Evolutionary conservation across 2,888 invertebrate species (phyloP), one percentile per base, ranked within the genome.

Genomic region (Chrysopilus asiliformis): DNA sequence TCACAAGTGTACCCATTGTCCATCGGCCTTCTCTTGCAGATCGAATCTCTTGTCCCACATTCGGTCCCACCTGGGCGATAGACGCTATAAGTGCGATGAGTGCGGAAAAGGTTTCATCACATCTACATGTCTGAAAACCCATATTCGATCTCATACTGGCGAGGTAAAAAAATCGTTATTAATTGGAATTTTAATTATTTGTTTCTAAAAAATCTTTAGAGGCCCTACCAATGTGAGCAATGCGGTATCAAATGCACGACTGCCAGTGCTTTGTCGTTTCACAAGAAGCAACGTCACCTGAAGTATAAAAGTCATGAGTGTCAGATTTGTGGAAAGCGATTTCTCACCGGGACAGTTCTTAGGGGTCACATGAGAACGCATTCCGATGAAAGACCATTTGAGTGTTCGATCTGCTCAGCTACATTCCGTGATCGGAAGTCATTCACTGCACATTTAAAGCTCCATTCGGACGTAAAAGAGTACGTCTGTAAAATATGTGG

Each of bases 341-440:
- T n/a, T n/a, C n/a, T n/a, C n/a, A n/a, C n/a, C n/a, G n/a, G n/a
- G n/a, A n/a, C n/a, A n/a, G n/a, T n/a, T n/a, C n/a, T n/a, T n/a
- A n/a, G n/a, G n/a, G n/a, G n/a, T n/a, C n/a, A n/a, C n/a, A n/a
- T n/a, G n/a, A n/a, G n/a, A n/a, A n/a, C n/a, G n/a, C n/a, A n/a
- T n/a, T n/a, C n/a, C n/a, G n/a, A n/a, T n/a, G 80, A 84, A 58
- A 66, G 85, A 0, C 83, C 86, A 0, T 74, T 75, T 39, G 71
- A 76, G 49, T 86, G 86, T 53, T 68, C 68, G 1, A 63, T 75
- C 1, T 87, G 86, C 49, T 65, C 67, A n/a, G 76, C 84, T 1
- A 77, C 79, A 0, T 86, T 87, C 58, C 81, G 83, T 24, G 84
- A 84, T 55, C 82, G 83, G 0, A 82, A 83, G 51, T 84, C 83